Conservation (phyloP, 1,140 invertebrate genomes). For the Lasioglossum albipes region DNA sequence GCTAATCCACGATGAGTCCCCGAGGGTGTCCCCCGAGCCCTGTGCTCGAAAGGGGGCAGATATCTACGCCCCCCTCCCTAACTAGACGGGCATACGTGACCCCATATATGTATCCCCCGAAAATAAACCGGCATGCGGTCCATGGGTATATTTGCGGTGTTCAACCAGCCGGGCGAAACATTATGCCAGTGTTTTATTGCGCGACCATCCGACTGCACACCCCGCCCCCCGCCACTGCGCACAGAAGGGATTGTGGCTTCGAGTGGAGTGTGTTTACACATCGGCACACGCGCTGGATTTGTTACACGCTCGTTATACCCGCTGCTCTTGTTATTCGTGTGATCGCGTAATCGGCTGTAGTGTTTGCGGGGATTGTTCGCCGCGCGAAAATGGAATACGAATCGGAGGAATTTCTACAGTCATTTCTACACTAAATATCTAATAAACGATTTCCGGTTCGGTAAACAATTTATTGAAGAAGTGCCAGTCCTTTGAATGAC, state of each 20-base stretch:
- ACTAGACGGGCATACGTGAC: conserved; percentile 9
- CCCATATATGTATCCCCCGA: conserved; percentile 5
- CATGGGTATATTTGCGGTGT: conserved; percentile 65
- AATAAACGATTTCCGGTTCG: too few species aligned
- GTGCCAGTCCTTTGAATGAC: too few species aligned
- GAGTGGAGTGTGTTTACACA: conserved; percentile 59
- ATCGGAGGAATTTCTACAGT: neutral
- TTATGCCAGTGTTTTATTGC: conserved; percentile 77
- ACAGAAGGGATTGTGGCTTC: conserved; percentile 58
- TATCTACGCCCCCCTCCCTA: neutral
- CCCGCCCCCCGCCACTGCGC: conserved; percentile 42
- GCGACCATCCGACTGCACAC: conserved; percentile 72
- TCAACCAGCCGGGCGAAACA: conserved; percentile 71
- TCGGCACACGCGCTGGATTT: conserved; percentile 55
- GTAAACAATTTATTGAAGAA: too few species aligned
- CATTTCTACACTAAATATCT: too few species aligned
- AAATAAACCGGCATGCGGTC: conserved; percentile 64
- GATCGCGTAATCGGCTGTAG: neutral
- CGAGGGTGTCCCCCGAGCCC: conserved; percentile 44
- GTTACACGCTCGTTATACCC: conserved; percentile 58
- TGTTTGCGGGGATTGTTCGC: neutral
- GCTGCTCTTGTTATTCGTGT: neutral
- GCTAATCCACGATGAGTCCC: conserved; percentile 71
- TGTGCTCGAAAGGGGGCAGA: neutral
- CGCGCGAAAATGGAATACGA: neutral